phyloP scores from a whole-genome alignment of 2,888 invertebrate species.

The Zelleria hepariella region DNA sequence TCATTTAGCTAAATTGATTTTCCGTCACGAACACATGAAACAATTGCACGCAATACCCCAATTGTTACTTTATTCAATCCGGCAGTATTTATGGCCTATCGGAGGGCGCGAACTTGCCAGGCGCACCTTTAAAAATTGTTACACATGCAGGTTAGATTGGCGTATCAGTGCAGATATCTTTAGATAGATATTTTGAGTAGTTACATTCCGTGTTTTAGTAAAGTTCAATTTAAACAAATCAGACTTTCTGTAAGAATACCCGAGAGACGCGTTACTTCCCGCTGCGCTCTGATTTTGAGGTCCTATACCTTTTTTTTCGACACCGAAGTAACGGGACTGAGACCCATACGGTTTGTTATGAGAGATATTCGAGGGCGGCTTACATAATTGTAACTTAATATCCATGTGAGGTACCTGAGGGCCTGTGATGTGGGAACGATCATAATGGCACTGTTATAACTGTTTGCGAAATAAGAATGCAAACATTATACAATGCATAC shows the following conservation, averaged over 20 bases:
- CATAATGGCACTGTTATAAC: not conserved
- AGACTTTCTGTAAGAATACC: no score
- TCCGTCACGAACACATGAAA: not conserved
- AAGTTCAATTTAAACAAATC: no score
- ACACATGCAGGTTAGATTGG: no score
- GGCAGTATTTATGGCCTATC: no score
- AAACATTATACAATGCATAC: not conserved
- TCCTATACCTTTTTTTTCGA: conserved; percentile 40
- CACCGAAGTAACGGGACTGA: conserved; percentile 52
- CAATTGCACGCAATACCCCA: no score
- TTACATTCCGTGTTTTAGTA: no score
- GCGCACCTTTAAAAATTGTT: no score
- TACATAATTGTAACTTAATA: conserved; percentile 10
- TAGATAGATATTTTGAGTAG: no score
- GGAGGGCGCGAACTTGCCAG: no score
- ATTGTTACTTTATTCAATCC: no score
- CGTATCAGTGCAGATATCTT: no score
- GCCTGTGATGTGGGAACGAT: not conserved
- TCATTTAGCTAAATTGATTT: not conserved
- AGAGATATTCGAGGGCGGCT: conserved; percentile 14
- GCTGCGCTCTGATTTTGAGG: conserved; percentile 48
- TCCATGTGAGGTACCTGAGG: conserved; percentile 4
- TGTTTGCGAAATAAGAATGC: not conserved
- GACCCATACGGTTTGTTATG: conserved; percentile 32
- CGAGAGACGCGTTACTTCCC: conserved; percentile 11